phyloP scores from a whole-genome alignment of 2,797 vertebrate genomes.

The Acipenser ruthenus region DNA sequence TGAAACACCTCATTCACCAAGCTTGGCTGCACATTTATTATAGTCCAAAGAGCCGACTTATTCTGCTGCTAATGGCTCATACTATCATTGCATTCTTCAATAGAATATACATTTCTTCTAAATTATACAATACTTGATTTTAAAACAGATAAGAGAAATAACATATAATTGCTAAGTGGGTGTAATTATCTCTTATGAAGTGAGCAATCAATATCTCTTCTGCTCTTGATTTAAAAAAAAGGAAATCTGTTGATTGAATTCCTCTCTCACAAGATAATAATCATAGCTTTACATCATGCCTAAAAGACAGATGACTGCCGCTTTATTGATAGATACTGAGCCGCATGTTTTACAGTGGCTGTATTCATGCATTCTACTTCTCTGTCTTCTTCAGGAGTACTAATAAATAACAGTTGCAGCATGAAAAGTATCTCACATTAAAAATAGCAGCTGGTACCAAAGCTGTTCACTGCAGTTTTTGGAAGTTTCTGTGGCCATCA shows the following conservation, averaged over 20 bases:
- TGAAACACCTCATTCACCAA: neutral
- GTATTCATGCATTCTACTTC: no score
- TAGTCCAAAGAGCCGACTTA: constrained; percentile 9
- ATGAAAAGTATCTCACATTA: no score
- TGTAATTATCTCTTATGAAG: constrained; percentile 17
- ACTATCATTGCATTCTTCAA: neutral
- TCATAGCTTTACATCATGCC: constrained; percentile 20
- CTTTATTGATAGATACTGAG: no score
- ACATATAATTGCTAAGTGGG: constrained; percentile 12
- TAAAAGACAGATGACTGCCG: no score
- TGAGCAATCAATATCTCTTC: constrained; percentile 23
- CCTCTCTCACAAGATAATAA: constrained; percentile 14
- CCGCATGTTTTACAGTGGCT: no score
- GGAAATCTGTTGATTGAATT: constrained; percentile 14
- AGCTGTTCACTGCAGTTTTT: no score
- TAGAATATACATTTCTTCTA: constrained; percentile 1
- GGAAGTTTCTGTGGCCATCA: no score
- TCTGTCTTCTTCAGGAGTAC: no score
- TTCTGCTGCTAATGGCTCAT: constrained; percentile 6
- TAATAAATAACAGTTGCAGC: no score
- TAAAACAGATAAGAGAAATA: constrained; percentile 14
- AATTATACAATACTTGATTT: constrained; percentile 16
- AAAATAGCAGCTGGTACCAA: no score
- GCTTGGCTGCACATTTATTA: neutral
- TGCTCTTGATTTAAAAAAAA: neutral